Conservation (phyloP, 2,797 vertebrate genomes). For the Pteropus rufus region DNA sequence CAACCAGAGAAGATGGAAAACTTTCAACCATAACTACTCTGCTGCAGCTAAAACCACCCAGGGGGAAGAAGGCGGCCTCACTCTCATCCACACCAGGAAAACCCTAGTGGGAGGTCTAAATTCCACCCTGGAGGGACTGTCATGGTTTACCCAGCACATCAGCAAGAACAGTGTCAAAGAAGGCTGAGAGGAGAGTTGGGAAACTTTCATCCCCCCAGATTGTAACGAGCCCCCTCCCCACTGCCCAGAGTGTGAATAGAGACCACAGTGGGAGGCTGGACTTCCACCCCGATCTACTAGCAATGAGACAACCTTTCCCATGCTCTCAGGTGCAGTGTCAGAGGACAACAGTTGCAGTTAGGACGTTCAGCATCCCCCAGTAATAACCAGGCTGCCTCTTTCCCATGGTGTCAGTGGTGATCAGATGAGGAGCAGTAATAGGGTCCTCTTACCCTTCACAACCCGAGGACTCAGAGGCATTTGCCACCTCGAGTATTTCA, state of each 20-base stretch:
- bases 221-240: not conserved
- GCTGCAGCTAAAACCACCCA: not conserved
- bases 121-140: not conserved
- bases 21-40: not conserved
- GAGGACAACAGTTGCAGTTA: not conserved
- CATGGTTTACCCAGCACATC: not conserved
- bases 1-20: not conserved
- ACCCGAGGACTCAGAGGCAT: not conserved
- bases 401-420: not conserved
- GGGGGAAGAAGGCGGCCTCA: not conserved
- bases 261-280: rapidly evolving
- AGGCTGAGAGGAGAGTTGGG: not conserved
- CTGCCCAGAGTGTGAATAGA: rapidly evolving
- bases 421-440: not conserved
- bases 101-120: not conserved
- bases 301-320: not conserved
- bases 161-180: not conserved
- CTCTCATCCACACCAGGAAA: not conserved
- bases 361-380: not conserved
- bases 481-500: not conserved
- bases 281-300: not conserved
- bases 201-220: not conserved
- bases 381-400: not conserved
- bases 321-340: not conserved
- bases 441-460: not conserved